Evolutionary conservation across 23 tunicate species (phyloP), one percentile per base, ranked within the genome.

Genomic region (Trididemnum nubilum): DNA sequence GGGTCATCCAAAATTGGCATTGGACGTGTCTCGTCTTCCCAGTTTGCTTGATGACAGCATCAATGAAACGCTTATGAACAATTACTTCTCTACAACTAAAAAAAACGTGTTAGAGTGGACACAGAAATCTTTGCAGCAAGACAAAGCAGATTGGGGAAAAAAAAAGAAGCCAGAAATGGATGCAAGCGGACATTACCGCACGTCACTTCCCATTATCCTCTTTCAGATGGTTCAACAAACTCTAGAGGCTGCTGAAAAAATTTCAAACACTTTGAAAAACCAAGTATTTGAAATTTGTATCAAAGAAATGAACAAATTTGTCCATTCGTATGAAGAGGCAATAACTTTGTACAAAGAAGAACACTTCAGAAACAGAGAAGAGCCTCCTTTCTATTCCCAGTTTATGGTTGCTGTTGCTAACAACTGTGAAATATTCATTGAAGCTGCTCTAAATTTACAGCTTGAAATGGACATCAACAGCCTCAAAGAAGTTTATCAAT

Each of bases 141-240:
- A 96, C 65, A 50, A 85, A 1, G 65, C 71, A 2, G 99, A 96
- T 49, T 96, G 99, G 99, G 71, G 51, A 34, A 67, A 86, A 73
- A 88, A 91, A 19, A 89, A 82, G 37, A 94, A 87, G 63, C 99
- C 99, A 1, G 96, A 86, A 67, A 88, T 82, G 26, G 99, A 96
- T 77, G 97, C 67, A 3, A 97, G 87, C 34, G 99, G 99, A 60
- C 91, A 87, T 81, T 84, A 87, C 65, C 54, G 91, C 33, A 96
- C 99, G 18, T 88, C 92, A 1, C 79, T 96, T 7, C 99, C 99
- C 1, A 91, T 96, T 31, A 96, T 96, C 3, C 72, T 96, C 21
- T 91, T 86, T 78, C 90, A 96, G 54, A 96, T 96, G 99, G 84
- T 96, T 30, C 87, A 88, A 65, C 94, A 96, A 71, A 96, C 92